These are phyloP conservation scores for Triplophysa yarkandensis DNA, from an alignment of 2,797 vertebrate genomes.

Conservation along the genomic window DNA sequence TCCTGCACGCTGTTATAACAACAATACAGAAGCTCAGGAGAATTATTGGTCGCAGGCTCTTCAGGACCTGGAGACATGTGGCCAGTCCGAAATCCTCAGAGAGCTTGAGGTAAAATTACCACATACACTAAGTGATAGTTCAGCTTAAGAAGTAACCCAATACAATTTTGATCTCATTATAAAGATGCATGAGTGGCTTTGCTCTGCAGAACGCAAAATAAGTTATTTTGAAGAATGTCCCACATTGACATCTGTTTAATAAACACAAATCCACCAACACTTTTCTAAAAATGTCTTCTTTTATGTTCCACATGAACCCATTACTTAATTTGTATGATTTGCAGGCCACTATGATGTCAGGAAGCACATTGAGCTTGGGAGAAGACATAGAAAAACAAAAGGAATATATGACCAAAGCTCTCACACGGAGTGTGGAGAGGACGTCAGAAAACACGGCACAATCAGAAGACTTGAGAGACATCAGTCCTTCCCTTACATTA, in stretches of 20 bases:
- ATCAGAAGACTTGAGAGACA: constrained; percentile 81
- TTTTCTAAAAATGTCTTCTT: too few relatives aligned
- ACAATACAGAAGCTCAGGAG: constrained; percentile 85
- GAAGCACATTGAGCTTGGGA: constrained; percentile 82
- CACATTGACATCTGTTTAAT: too few relatives aligned
- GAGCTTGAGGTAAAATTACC: constrained; percentile 91
- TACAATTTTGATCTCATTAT: too few relatives aligned
- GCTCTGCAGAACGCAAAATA: too few relatives aligned
- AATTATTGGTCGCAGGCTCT: constrained; percentile 96
- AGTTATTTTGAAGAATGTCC: too few relatives aligned
- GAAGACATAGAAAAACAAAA: constrained; percentile 71
- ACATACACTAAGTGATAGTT: too few relatives aligned
- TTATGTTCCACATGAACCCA: too few relatives aligned
- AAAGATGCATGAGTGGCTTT: too few relatives aligned
- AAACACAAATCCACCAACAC: too few relatives aligned
- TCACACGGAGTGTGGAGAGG: constrained; percentile 51
- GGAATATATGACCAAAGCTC: constrained; percentile 60
- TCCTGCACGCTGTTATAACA: constrained; percentile 85
- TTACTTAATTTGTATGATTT: neutral
- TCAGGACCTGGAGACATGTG: constrained; percentile 97
- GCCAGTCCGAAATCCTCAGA: constrained; percentile 96
- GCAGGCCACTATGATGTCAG: constrained; percentile 93
- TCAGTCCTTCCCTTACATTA: constrained; percentile 75
- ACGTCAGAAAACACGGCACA: constrained; percentile 66
- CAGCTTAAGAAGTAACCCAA: too few relatives aligned